These are phyloP conservation scores for Sesia bembeciformis DNA, from an alignment of 2,888 invertebrate genomes.

Conservation along the genomic window DNA sequence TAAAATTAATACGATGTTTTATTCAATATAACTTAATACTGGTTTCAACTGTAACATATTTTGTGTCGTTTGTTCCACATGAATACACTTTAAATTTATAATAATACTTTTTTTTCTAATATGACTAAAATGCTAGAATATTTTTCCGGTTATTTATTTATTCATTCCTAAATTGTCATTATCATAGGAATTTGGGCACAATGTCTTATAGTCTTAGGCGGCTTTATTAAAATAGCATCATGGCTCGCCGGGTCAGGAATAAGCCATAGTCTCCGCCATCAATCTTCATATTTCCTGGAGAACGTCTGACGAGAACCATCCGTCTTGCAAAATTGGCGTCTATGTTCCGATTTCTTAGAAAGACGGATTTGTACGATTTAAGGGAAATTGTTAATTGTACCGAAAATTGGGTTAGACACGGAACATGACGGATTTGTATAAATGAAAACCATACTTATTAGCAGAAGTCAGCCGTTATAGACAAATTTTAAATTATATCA, in stretches of 20 bases:
- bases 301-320: constrained; percentile 47
- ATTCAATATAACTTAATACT: too few relatives aligned
- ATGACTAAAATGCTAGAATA: too few relatives aligned
- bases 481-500: too few relatives aligned
- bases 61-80: too few relatives aligned
- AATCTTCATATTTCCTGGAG: constrained; percentile 57
- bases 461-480: too few relatives aligned
- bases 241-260: constrained; percentile 15
- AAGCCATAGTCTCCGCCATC: constrained; percentile 24
- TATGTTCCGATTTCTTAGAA: constrained; percentile 28
- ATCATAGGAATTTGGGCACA: too few relatives aligned
- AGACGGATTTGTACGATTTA: neutral
- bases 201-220: constrained; percentile 1
- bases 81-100: too few relatives aligned
- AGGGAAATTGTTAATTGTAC: neutral
- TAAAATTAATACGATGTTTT: too few relatives aligned
- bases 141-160: too few relatives aligned
- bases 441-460: constrained; percentile 9
- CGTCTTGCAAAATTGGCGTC: constrained; percentile 49
- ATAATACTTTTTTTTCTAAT: too few relatives aligned
- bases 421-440: neutral
- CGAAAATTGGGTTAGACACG: neutral
- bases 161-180: too few relatives aligned
- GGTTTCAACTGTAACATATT: too few relatives aligned
- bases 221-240: constrained; percentile 13